phyloP scores from a whole-genome alignment of 2,113 vertebrate genomes.

The Anguilla japonica region DNA sequence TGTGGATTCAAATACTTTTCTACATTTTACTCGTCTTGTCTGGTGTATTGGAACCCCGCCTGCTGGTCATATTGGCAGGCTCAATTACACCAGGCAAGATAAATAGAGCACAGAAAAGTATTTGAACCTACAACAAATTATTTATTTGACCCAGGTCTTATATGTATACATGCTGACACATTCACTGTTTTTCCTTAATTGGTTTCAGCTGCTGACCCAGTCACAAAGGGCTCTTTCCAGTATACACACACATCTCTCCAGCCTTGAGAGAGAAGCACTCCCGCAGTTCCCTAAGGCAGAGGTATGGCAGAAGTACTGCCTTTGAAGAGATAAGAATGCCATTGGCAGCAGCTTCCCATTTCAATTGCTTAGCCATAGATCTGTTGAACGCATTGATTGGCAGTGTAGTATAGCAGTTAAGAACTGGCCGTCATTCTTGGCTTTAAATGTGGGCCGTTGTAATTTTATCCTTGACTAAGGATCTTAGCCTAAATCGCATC shows the following conservation, averaged over 20 bases:
- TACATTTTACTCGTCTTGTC: too few species aligned
- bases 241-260: constrained; percentile 83
- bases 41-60: too few species aligned
- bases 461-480: not conserved
- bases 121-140: too few species aligned
- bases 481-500: not conserved
- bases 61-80: too few species aligned
- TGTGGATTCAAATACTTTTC: too few species aligned
- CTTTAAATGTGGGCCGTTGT: too few species aligned
- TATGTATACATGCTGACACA: not conserved
- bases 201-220: constrained; percentile 79
- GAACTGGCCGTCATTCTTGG: not conserved
- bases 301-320: constrained; percentile 51
- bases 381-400: not conserved
- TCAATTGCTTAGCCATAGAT: not conserved
- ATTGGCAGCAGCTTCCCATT: not conserved
- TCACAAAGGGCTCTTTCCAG: constrained; percentile 84
- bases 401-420: not conserved
- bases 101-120: too few species aligned
- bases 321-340: not conserved
- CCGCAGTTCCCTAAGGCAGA: constrained; percentile 82
- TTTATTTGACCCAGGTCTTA: too few species aligned
- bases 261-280: constrained; percentile 79
- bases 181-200: constrained; percentile 26
- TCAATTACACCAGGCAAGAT: too few species aligned